Percentiles rank a stretch among this genome's conserved stretches.
These are phyloP conservation scores for Sphaeramia orbicularis DNA, from an alignment of 2,797 vertebrate species.

Conservation along the genomic window DNA sequence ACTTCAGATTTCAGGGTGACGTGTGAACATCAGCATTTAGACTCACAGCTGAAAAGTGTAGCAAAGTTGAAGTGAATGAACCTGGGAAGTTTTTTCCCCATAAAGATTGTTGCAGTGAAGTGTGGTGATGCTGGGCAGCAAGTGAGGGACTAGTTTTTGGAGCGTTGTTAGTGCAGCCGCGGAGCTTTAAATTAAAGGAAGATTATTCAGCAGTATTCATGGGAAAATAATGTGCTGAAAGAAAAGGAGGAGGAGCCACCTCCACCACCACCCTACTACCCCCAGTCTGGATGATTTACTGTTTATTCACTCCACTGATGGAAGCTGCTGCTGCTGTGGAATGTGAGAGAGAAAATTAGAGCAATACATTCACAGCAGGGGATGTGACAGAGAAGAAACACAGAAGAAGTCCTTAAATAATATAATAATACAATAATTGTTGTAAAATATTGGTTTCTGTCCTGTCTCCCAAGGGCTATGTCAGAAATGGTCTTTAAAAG, in stretches of 20 bases:
- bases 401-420: background rate
- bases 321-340: constrained; percentile 54
- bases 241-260: constrained; percentile 42
- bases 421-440: background rate
- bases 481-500: background rate
- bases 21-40: background rate
- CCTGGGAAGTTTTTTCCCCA: constrained; percentile 7
- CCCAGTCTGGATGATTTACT: constrained; percentile 66
- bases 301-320: constrained; percentile 60
- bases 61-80: background rate
- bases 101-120: constrained; percentile 3
- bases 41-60: background rate
- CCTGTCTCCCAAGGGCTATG: background rate
- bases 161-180: background rate
- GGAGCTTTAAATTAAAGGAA: constrained; percentile 35
- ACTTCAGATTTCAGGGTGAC: background rate
- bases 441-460: background rate
- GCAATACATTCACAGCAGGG: constrained; percentile 46
- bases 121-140: constrained; percentile 2
- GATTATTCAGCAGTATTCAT: constrained; percentile 61
- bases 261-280: background rate
- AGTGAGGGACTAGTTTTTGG: background rate
- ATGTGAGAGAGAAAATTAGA: constrained; percentile 57
- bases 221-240: constrained; percentile 59
- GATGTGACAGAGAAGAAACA: constrained; percentile 9